Base-by-base conservation (phyloP, 2,113 vertebrate species). In the Hystrix brachyura region DNA sequence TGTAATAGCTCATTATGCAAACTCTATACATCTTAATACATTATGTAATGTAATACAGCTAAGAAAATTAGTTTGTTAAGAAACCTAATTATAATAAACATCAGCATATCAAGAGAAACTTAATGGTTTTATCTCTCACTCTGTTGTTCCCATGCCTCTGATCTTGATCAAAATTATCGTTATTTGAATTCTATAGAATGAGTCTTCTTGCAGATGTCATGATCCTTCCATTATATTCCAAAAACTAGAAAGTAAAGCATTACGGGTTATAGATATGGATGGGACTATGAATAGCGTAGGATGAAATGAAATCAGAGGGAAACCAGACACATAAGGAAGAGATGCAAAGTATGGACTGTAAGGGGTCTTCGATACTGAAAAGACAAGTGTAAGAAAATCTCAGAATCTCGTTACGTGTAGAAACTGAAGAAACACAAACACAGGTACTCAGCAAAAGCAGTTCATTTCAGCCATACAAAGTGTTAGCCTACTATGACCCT, bases 121-220 rank as follows among this genome's bases (percentile, higher is more conserved):
- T 57, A 78, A 74, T 43, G 48, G 15, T 72, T 94, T 59, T 8
- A 1, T 59, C 67, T 67, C 65, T 93, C 79, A 46, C 27, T 64
- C 27, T 51, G 46, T 19, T 55, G 60, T 90, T 88, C 55, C 74
- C 43, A 38, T 65, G 60, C 32, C 34, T 71, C 72, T 67, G 27
- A 17, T 78, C 48, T 92, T 93, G 82, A 53, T 89, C 78, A 95
- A 94, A 89, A 65, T 43, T n/a, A n/a, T 60, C 64, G 76, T 69
- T 76, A 80, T 80, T 46, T 88, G 38, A 97, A 84, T 92, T 97
- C 83, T 87, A 93, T 78, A 53, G 55, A 94, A 18, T 64, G 51
- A 83, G 18, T 72, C 48, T 94, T 91, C 51, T 82, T 85, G 29
- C 55, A 34, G 34, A 69, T n/a, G 71, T 67, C 25, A 38, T 48